These are phyloP conservation scores for Amblyopsis rosae DNA, from an alignment of 2,113 vertebrate genomes.

Conservation along the genomic window DNA sequence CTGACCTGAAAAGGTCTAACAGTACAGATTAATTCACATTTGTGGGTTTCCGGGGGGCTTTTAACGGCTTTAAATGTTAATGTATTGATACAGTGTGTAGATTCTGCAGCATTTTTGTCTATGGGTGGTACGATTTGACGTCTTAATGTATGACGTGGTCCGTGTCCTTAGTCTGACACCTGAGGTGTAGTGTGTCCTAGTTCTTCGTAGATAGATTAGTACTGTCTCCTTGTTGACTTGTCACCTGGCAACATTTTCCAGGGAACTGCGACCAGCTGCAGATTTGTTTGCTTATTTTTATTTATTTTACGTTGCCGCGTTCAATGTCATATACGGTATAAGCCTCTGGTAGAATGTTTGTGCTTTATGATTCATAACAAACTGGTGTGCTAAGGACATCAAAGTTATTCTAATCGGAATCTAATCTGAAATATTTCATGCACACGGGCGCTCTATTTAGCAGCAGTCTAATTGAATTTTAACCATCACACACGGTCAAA, in stretches of 20 bases:
- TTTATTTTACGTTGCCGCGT: constrained; percentile 12
- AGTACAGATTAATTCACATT: too few relatives aligned
- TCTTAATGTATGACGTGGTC: background rate
- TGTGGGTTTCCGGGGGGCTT: too few relatives aligned
- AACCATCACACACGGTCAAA: constrained; percentile 26
- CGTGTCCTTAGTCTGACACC: background rate
- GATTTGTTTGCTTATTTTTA: constrained; percentile 15
- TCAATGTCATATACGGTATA: background rate
- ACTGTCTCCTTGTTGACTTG: constrained; percentile 8
- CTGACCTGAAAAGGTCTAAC: too few relatives aligned
- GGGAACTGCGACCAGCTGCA: constrained; percentile 5
- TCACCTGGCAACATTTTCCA: constrained; percentile 7
- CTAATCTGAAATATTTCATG: constrained; percentile 53
- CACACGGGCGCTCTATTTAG: constrained; percentile 39
- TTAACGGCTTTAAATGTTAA: too few relatives aligned
- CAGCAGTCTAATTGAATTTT: constrained; percentile 45
- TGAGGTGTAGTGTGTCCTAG: background rate
- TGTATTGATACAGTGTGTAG: too few relatives aligned
- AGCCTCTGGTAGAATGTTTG: constrained; percentile 19
- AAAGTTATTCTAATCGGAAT: constrained; percentile 57
- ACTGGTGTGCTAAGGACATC: constrained; percentile 49
- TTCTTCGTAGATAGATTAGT: background rate
- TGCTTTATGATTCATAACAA: constrained; percentile 38
- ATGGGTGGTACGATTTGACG: background rate
- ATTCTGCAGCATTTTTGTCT: background rate